Base-by-base conservation (phyloP, 2,888 invertebrate species). In the Synanthedon tipuliformis region DNA sequence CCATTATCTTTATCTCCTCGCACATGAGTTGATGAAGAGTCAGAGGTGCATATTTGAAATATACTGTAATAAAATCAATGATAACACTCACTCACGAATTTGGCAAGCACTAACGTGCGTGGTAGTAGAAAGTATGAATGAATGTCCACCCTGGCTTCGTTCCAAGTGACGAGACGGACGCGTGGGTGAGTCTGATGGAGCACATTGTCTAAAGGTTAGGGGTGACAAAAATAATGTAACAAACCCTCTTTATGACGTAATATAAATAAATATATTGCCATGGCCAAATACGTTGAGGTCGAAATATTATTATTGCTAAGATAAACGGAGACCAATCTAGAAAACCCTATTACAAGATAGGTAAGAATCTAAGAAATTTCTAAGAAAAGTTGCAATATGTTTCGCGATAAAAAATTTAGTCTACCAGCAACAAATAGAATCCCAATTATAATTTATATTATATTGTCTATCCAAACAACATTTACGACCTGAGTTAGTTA, bases 201-300 rank as follows among this genome's bases (percentile, higher is more conserved):
- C 62, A 64, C 66, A 64, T 69, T 62, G 68, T 60, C 61, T 52
- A 78, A 81, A 82, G 81, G 76, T 79, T 79, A 80, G 74, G 68
- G 77, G 77, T 81, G 76, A 77, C 69, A 64, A 73, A 73, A 74
- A 74, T 75, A 75, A 74, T 72, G 61, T 71, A 67, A 73, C 63
- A 65, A 66, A 64, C 67, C 34, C 64, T 68, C 61, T 68, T 66
- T 62, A 61, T 62, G 61, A 62, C 59, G 64, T 59, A 67, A 68
- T 61, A 57, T 49, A 45, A n/a, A 15, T 45, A n/a, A 45, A 45
- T 45, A 45, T 34, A 13, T 45, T 7, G 45, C n/a, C 3, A 45
- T 13, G 8, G 4, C 12, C 45, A n/a, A 13, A 45, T 45, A 13
- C 45, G 45, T 45, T 45, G 45, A 13, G 45, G 45, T 7, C 45